Evolutionary conservation across 2,888 invertebrate species (phyloP).

Genomic region (Neelides folsomi): DNA sequence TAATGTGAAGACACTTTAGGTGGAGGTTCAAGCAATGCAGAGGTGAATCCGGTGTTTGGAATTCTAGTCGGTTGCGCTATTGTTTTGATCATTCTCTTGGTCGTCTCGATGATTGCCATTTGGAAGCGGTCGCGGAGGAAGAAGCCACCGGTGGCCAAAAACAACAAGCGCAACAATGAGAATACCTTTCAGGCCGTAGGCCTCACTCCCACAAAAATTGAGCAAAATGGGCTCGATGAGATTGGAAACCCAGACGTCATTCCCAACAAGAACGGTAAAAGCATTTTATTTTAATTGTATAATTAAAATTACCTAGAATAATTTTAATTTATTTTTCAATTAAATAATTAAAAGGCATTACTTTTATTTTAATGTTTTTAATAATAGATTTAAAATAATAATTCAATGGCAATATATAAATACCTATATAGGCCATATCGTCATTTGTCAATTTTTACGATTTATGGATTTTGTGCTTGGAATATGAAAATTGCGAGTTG

Average conservation of each 20-base stretch:
- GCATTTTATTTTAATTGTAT: no score
- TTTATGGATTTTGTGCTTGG: no score
- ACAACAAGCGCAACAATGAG: slow-evolving; percentile 25
- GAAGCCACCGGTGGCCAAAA: slow-evolving; percentile 27
- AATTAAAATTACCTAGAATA: no score
- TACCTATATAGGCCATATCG: no score
- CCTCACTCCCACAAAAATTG: slow-evolving; percentile 27
- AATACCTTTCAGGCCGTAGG: slow-evolving; percentile 24
- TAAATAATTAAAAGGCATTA: no score
- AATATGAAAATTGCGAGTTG: no score
- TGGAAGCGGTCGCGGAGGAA: slow-evolving; percentile 30
- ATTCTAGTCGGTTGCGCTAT: slow-evolving; percentile 29
- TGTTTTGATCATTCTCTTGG: slow-evolving; percentile 27
- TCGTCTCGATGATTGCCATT: slow-evolving; percentile 28
- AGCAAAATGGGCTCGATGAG: slow-evolving; percentile 27
- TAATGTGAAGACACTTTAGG: no score
- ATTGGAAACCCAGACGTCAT: slow-evolving; percentile 65
- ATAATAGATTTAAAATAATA: no score
- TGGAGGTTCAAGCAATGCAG: slow-evolving; percentile 19
- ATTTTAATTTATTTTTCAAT: no score
- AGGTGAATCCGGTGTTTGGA: slow-evolving; percentile 30
- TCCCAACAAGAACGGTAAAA: slow-evolving; percentile 75
- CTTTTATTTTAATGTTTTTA: no score
- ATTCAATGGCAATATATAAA: no score
- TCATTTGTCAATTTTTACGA: no score